Percentiles rank a stretch among this genome's conserved stretches.
Evolutionary conservation across 2,888 invertebrate genomes (phyloP).

Genomic region (Zeuzera pyrina): DNA sequence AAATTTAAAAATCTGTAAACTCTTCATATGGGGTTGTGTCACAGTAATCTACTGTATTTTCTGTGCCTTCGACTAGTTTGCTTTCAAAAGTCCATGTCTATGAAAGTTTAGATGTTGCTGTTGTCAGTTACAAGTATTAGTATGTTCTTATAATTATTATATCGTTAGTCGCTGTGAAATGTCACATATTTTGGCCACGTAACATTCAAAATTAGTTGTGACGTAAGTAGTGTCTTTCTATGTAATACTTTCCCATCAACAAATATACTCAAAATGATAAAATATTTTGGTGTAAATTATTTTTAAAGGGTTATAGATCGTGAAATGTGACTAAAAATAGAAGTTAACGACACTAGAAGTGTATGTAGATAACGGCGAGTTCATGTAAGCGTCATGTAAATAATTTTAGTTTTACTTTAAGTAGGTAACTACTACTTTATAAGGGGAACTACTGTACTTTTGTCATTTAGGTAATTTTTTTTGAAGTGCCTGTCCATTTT

Average conservation of each 20-base stretch:
- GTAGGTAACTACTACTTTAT: slow-evolving; percentile 24
- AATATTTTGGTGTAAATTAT: slow-evolving; percentile 29
- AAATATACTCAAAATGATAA: slow-evolving; percentile 45
- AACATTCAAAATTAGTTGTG: background rate
- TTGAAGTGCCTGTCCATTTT: slow-evolving; percentile 43
- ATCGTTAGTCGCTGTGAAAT: background rate
- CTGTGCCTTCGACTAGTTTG: slow-evolving; percentile 58
- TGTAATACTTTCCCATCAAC: background rate
- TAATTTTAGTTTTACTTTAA: slow-evolving; percentile 19
- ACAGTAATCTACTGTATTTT: slow-evolving; percentile 44
- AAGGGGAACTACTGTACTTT: slow-evolving; percentile 33
- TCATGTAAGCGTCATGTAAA: slow-evolving; percentile 45
- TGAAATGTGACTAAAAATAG: slow-evolving; percentile 52
- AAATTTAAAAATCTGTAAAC: slow-evolving; percentile 15
- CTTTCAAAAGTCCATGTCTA: slow-evolving; percentile 42
- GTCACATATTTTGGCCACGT: background rate
- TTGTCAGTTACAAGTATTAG: slow-evolving; percentile 25
- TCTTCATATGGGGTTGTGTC: slow-evolving; percentile 44
- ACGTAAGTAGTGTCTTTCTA: background rate
- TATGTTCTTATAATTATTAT: background rate
- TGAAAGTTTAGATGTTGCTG: slow-evolving; percentile 32
- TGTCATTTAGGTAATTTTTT: slow-evolving; percentile 33
- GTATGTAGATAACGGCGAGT: slow-evolving; percentile 52
- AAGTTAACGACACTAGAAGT: slow-evolving; percentile 44
- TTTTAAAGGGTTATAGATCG: slow-evolving; percentile 35